Conservation (phyloP, 2,888 invertebrate species). For the Plebejus melissa region DNA sequence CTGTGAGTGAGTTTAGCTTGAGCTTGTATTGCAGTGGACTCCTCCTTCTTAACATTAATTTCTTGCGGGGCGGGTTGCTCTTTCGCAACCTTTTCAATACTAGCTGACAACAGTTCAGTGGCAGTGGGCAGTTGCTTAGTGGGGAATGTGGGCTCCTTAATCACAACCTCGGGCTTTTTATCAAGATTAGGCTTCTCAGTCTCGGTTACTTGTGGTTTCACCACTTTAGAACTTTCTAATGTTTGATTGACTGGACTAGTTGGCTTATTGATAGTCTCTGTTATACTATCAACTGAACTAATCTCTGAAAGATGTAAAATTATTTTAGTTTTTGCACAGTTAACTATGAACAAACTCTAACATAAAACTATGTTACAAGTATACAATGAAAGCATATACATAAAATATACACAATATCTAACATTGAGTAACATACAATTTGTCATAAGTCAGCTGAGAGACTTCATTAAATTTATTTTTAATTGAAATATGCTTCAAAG, state of each 20-base stretch:
- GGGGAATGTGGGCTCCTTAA: slow-evolving; percentile 46
- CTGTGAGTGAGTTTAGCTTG: slow-evolving; percentile 71
- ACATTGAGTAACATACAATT: neutral
- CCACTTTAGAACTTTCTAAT: slow-evolving; percentile 47
- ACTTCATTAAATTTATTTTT: neutral
- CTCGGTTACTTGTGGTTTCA: slow-evolving; percentile 46
- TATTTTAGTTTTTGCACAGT: neutral
- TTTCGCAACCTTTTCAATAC: slow-evolving; percentile 67
- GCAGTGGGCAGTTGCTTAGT: slow-evolving; percentile 52
- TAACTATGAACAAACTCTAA: neutral
- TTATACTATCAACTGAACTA: slow-evolving; percentile 66
- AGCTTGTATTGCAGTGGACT: slow-evolving; percentile 63
- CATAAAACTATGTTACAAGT: neutral
- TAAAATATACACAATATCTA: neutral
- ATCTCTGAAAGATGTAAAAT: slow-evolving; percentile 55
- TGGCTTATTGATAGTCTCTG: slow-evolving; percentile 60
- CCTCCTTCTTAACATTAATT: slow-evolving; percentile 49
- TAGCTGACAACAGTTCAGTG: slow-evolving; percentile 64
- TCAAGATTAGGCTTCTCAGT: slow-evolving; percentile 42
- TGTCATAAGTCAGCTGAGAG: neutral
- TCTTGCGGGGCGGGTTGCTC: slow-evolving; percentile 47
- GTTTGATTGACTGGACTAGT: slow-evolving; percentile 65
- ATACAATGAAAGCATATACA: neutral
- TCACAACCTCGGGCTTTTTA: slow-evolving; percentile 46
- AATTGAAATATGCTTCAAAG: neutral